Base-by-base conservation (phyloP, 2,797 vertebrate species). In the Hippocampus kuda region DNA sequence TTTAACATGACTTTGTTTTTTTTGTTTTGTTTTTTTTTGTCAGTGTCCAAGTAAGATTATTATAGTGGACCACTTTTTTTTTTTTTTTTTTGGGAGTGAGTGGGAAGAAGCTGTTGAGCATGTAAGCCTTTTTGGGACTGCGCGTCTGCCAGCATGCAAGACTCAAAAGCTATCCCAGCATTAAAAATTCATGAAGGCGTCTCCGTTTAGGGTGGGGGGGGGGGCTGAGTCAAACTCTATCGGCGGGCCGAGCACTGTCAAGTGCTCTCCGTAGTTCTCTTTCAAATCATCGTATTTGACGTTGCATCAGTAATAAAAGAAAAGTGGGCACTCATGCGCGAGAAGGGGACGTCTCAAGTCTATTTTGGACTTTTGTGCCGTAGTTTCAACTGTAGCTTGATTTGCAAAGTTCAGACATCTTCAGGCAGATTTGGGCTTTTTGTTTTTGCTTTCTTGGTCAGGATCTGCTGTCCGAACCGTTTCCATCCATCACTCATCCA, bases 101-200 rank as follows among this genome's bases (percentile, higher is more conserved):
- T 18, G 8, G 38, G 59, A 61, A 30, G 59, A 61, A 61, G 59
- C 7, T 8, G 56, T 16, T 27, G 8, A 61, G 16, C 20, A 20
- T 34, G 7, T 38, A 38, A 61, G 6, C 4, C 57, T 59, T 59
- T 59, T 59, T 59, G 26, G 57, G 27, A 4, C 26, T 30, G 57
- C 15, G 2, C 13, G 30, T 61, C 59, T 61, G 30, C 59, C 27
- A 61, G 30, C 59, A 38, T 38, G 27, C 9, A 18, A 61, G 59
- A 61, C 59, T 61, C 59, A 61, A 38, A 61, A 61, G 59, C 59
- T 22, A 34, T 61, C 59, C 15, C 10, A 61, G 59, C 59, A 61
- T 61, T 20, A 38, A 61, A 26, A 61, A 61, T 61, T 61, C 20
- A 61, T 61, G 59, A 61, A 8, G 30, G 16, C 30, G 59, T 8